These are phyloP conservation scores for Chamaedrilus cognettii DNA, from an alignment of 2,888 invertebrate genomes.

Conservation along the genomic window DNA sequence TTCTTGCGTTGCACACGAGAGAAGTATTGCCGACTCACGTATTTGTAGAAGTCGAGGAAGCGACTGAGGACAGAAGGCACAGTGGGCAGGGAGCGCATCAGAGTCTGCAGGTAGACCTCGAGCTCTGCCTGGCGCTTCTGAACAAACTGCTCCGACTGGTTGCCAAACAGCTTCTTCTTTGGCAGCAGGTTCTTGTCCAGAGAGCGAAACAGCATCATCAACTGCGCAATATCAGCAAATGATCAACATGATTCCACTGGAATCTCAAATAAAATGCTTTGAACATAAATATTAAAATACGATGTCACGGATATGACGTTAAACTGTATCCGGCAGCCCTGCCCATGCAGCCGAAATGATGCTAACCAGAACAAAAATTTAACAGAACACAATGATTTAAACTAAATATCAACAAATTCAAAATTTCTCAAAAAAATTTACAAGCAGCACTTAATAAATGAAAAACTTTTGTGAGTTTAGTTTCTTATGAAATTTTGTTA, in stretches of 20 bases:
- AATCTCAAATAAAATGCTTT: too few species aligned
- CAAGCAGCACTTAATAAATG: too few species aligned
- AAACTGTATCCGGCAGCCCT: too few species aligned
- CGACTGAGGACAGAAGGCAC: constrained; percentile 80
- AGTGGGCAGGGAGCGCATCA: constrained; percentile 70
- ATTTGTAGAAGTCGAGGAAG: constrained; percentile 85
- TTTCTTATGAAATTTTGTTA: too few species aligned
- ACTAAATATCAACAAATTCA: neutral
- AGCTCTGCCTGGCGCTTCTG: constrained; percentile 79
- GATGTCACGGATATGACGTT: too few species aligned
- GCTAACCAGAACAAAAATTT: too few species aligned
- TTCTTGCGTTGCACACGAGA: too few species aligned
- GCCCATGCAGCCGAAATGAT: too few species aligned
- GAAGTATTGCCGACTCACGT: constrained; percentile 64
- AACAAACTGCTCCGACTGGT: constrained; percentile 84
- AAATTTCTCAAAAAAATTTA: too few species aligned
- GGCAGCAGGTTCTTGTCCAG: constrained; percentile 83
- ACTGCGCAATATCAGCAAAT: constrained; percentile 46
- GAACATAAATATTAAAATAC: neutral
- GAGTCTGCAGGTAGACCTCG: constrained; percentile 75
- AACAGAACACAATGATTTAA: too few species aligned
- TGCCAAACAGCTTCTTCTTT: constrained; percentile 90
- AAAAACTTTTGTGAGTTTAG: too few species aligned
- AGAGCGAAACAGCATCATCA: constrained; percentile 76
- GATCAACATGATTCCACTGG: too few species aligned